Evolutionary conservation across 2,797 vertebrate genomes (phyloP).

Genomic region (Neosilurus mollespiculum): DNA sequence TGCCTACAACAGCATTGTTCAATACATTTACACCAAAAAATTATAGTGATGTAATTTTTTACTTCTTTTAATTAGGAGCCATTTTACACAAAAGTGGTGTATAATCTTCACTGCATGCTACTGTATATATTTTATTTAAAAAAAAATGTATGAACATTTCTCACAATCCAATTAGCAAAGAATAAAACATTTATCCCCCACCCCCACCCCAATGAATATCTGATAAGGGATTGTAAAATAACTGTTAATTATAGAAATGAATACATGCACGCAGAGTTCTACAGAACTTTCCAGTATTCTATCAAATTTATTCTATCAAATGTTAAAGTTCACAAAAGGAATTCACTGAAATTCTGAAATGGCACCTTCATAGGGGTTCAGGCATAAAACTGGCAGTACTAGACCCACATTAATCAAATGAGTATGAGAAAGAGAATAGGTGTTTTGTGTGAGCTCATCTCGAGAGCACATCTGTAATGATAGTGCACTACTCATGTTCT

Average conservation of each 20-base stretch:
- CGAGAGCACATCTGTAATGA: constrained; percentile 35
- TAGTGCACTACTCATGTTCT: constrained; percentile 28
- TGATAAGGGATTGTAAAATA: too few species aligned
- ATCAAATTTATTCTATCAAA: not conserved
- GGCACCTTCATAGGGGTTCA: not conserved
- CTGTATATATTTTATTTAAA: too few species aligned
- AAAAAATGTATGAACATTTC: too few species aligned
- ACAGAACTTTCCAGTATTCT: not conserved
- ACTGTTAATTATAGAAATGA: not conserved
- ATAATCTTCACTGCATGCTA: too few species aligned
- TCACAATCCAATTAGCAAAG: too few species aligned
- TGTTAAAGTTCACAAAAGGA: not conserved
- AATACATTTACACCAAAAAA: too few species aligned
- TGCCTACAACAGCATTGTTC: too few species aligned
- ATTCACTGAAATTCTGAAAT: not conserved
- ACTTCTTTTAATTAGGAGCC: too few species aligned
- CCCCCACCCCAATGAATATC: too few species aligned
- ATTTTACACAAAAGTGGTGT: too few species aligned
- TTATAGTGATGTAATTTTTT: too few species aligned
- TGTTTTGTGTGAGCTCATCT: constrained; percentile 26
- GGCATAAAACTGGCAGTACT: not conserved
- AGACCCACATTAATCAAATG: constrained; percentile 24
- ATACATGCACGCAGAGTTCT: not conserved
- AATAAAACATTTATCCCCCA: too few species aligned
- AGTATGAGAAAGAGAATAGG: constrained; percentile 3